A percentile compares a stretch with the other conserved stretches of the same genome.
These are phyloP conservation scores for western clawed frog (Xenopus tropicalis) DNA, from an alignment of 2,113 vertebrate species.

Conservation along the genomic window UCB_Xtro_10.0 CM004451.2:27429001-27429500, in stretches of 20 bases:
- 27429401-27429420: too few relatives aligned
- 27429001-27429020: constrained; percentile 34
- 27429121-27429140: not conserved
- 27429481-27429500: too few relatives aligned
- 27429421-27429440: too few relatives aligned
- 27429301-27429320: constrained; percentile 17
- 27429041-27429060: constrained; percentile 14
- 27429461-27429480: too few relatives aligned
- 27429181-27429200: constrained; percentile 21
- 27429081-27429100: not conserved
- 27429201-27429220: constrained; percentile 11
- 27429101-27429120: constrained; percentile 6
- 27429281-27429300: not conserved
- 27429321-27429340: not conserved
- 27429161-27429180: constrained; percentile 10
- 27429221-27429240: constrained; percentile 18
- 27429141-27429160: constrained; percentile 5
- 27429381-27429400: too few relatives aligned
- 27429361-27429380: too few relatives aligned
- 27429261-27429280: constrained; percentile 2
- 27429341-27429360: too few relatives aligned
- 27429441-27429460: too few relatives aligned
- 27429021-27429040: constrained; percentile 30
- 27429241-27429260: constrained; percentile 1
- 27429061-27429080: constrained; percentile 15